Evolutionary conservation across 1,140 invertebrate genomes (phyloP).

Genomic region (Saccostrea glomerata): DNA sequence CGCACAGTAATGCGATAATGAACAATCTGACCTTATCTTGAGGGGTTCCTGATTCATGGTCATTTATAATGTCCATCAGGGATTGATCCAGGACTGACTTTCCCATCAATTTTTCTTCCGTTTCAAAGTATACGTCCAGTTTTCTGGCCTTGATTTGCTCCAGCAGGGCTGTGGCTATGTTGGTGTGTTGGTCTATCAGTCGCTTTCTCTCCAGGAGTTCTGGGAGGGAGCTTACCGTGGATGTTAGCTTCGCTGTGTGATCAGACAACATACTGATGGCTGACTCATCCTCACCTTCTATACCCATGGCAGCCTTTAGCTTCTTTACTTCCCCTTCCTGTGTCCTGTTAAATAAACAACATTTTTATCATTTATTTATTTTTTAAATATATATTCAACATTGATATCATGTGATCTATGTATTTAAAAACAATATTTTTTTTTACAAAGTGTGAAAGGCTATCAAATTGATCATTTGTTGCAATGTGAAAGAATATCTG

Average conservation of each 20-base stretch:
- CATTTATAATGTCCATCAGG: slow-evolving; percentile 81
- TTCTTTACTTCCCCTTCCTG: slow-evolving; percentile 98
- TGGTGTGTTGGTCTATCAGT: slow-evolving; percentile 99
- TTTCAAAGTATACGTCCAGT: slow-evolving; percentile 97
- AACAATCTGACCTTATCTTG: slow-evolving; percentile 97
- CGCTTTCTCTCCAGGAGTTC: slow-evolving; percentile 98
- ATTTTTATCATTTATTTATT: too few relatives aligned
- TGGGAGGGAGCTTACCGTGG: slow-evolving; percentile 95
- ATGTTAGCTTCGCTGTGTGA: slow-evolving; percentile 95
- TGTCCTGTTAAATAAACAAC: slow-evolving; percentile 79
- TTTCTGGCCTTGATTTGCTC: slow-evolving; percentile 93
- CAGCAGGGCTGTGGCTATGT: slow-evolving; percentile 95
- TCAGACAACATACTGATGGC: slow-evolving; percentile 89
- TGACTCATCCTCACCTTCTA: slow-evolving; percentile 81
- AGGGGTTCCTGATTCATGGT: slow-evolving; percentile 90
- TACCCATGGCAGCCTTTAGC: slow-evolving; percentile 92
- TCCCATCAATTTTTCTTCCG: slow-evolving; percentile 97
- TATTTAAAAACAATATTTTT: too few relatives aligned
- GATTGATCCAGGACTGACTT: slow-evolving; percentile 80
- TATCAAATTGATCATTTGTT: too few relatives aligned
- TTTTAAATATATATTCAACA: too few relatives aligned
- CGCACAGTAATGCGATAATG: slow-evolving; percentile 95
- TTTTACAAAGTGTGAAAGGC: too few relatives aligned
- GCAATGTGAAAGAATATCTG: too few relatives aligned
- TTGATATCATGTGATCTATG: too few relatives aligned